Evolutionary conservation across 2,113 vertebrate species (phyloP).

Genomic region (Caretta caretta): DNA sequence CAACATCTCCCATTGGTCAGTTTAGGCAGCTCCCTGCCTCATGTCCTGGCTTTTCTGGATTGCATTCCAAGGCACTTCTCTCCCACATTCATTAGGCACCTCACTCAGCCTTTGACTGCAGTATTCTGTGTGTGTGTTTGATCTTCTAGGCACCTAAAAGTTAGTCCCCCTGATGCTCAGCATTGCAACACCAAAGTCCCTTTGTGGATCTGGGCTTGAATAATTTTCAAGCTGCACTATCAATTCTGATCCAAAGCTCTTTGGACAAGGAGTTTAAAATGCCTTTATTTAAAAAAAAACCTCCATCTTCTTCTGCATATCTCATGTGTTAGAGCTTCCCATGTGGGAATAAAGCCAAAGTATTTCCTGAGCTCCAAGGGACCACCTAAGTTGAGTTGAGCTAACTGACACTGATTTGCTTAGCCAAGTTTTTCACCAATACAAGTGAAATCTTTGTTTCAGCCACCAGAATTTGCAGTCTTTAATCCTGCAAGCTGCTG

Average conservation of each 20-base stretch:
- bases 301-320: neutral
- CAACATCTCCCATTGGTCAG: neutral
- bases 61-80: neutral
- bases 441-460: neutral
- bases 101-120: neutral
- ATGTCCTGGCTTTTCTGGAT: neutral
- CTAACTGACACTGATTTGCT: neutral
- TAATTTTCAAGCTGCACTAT: neutral
- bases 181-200: too few species aligned
- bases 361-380: fast-evolving
- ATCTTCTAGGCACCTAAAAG: neutral
- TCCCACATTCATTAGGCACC: neutral
- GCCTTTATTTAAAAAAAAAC: neutral
- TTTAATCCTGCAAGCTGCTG: neutral
- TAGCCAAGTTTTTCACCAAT: neutral
- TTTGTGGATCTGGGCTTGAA: neutral
- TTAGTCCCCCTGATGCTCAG: too few species aligned
- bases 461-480: neutral
- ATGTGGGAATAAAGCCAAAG: neutral
- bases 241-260: neutral
- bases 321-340: fast-evolving
- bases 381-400: neutral
- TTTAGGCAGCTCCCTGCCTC: neutral
- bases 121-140: too few species aligned
- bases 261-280: neutral